Conservation (phyloP, 2,888 invertebrate species). For the Deilephila porcellus region DNA sequence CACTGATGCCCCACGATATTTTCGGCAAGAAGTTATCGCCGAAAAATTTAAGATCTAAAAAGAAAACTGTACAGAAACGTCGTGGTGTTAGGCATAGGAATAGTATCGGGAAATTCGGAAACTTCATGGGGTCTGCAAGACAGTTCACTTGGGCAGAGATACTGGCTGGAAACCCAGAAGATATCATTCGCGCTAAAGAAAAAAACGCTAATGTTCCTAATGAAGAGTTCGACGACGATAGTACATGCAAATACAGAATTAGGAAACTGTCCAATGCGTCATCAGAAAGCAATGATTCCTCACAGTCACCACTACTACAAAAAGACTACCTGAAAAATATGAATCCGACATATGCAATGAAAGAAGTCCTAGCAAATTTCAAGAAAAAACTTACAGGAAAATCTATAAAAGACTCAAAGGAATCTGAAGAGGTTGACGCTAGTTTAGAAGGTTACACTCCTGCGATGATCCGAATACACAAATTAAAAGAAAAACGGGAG, state of each 20-base stretch:
- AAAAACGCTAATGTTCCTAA: constrained; percentile 52
- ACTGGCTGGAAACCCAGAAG: constrained; percentile 86
- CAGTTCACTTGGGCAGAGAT: constrained; percentile 89
- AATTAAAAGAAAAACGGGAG: constrained; percentile 76
- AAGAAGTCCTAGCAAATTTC: constrained; percentile 86
- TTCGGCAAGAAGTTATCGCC: constrained; percentile 84
- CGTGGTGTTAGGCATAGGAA: constrained; percentile 74
- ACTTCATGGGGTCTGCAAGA: constrained; percentile 80
- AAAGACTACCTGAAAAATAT: constrained; percentile 78
- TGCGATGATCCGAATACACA: constrained; percentile 83
- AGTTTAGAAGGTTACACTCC: constrained; percentile 79
- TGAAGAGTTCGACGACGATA: constrained; percentile 64
- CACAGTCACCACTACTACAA: constrained; percentile 69
- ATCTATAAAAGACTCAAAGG: constrained; percentile 47
- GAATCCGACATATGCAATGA: constrained; percentile 90
- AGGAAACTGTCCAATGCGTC: constrained; percentile 74
- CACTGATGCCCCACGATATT: constrained; percentile 79
- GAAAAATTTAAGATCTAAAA: constrained; percentile 87
- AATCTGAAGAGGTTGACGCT: constrained; percentile 54
- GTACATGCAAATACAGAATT: constrained; percentile 76
- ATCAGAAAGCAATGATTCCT: constrained; percentile 67
- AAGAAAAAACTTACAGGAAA: constrained; percentile 78
- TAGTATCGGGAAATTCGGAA: constrained; percentile 80
- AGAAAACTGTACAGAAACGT: constrained; percentile 76
- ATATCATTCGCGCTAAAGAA: constrained; percentile 82